Percentiles rank a stretch among this genome's conserved stretches.
These are phyloP conservation scores for Chelonia mydas DNA, from an alignment of 2,797 vertebrate species.

Conservation along the genomic window DNA sequence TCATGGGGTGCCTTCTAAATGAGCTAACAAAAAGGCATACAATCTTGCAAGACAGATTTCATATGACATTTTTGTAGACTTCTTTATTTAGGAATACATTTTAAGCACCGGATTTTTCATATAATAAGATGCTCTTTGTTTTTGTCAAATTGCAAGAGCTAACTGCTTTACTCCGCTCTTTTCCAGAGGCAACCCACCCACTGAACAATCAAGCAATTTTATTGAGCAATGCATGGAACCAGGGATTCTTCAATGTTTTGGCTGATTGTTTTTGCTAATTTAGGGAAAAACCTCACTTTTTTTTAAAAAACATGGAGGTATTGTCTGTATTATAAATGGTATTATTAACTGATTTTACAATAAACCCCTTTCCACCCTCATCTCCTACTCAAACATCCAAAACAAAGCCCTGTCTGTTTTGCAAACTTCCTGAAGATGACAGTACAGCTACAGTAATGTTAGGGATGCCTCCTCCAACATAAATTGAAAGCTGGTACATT, in stretches of 20 bases:
- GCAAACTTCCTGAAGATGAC: neutral
- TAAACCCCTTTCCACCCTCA: neutral
- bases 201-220: neutral
- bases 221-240: neutral
- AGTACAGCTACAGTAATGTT: neutral
- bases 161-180: neutral
- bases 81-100: neutral
- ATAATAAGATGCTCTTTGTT: neutral
- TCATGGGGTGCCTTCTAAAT: slow-evolving; percentile 55
- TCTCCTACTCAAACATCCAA: neutral
- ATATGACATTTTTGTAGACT: neutral
- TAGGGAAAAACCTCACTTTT: neutral
- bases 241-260: neutral
- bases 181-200: rapidly evolving
- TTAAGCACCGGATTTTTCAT: neutral
- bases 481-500: neutral
- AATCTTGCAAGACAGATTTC: neutral
- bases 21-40: slow-evolving; percentile 36
- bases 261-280: neutral
- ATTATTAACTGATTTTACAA: neutral
- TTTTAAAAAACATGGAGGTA: neutral
- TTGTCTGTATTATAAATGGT: neutral
- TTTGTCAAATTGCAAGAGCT: rapidly evolving
- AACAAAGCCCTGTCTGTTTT: neutral
- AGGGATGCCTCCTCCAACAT: rapidly evolving